Percentiles rank a stretch among this genome's conserved stretches.
phyloP scores from a whole-genome alignment of 2,888 invertebrate genomes.

The Drosophila nr. medialis region DNA sequence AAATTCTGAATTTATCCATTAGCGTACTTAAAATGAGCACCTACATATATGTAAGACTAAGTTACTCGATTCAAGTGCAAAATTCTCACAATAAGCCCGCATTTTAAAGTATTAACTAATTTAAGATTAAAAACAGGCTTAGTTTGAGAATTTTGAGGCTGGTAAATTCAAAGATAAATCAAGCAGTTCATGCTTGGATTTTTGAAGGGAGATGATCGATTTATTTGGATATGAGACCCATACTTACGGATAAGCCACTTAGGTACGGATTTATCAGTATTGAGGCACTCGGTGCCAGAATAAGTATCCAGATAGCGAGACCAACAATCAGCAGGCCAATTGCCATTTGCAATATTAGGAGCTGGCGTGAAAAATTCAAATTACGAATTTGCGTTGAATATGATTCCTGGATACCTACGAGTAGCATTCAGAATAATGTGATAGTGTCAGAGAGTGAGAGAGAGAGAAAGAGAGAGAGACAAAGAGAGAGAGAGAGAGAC shows the following conservation, averaged over 20 bases:
- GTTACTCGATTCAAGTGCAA: too few species aligned
- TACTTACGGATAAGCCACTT: conserved; percentile 87
- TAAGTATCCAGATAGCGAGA: conserved; percentile 86
- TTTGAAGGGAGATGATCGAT: neutral
- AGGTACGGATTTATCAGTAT: conserved; percentile 88
- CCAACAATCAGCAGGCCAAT: conserved; percentile 86
- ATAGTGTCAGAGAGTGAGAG: conserved; percentile 2
- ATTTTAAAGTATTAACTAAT: too few species aligned
- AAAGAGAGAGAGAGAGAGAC: neutral
- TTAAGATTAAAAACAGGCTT: too few species aligned
- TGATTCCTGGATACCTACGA: conserved; percentile 75
- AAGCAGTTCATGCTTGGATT: neutral
- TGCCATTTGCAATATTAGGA: conserved; percentile 85
- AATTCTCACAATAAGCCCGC: too few species aligned
- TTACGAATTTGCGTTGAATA: conserved; percentile 81
- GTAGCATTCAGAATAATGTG: conserved; percentile 8
- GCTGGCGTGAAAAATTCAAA: conserved; percentile 78
- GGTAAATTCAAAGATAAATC: neutral
- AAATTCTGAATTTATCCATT: too few species aligned
- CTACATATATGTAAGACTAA: too few species aligned
- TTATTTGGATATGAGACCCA: too few species aligned
- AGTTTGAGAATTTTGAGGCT: too few species aligned
- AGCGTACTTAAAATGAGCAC: too few species aligned
- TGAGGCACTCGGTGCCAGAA: conserved; percentile 87
- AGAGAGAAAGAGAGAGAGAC: neutral